phyloP scores from a whole-genome alignment of 2,888 invertebrate genomes.

The Parnassius mnemosyne region DNA sequence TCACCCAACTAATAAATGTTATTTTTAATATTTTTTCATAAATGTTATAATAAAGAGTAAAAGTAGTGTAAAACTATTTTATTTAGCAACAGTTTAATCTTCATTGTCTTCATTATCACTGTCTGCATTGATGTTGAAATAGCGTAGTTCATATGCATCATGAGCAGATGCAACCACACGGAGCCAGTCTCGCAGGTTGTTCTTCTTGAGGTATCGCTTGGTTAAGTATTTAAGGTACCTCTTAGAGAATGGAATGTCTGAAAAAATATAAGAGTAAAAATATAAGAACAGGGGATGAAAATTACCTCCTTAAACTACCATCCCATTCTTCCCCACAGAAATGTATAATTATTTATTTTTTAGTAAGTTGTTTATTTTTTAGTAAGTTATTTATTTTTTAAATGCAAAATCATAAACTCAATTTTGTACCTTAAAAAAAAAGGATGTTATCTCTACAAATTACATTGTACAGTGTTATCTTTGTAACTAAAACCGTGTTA shows the following conservation, averaged over 20 bases:
- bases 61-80: slow-evolving; percentile 70
- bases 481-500: too few species aligned
- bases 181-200: slow-evolving; percentile 99
- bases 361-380: too few species aligned
- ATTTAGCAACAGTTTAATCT: slow-evolving; percentile 82
- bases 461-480: too few species aligned
- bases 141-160: slow-evolving; percentile 98
- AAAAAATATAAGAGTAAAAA: slow-evolving; percentile 35
- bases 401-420: too few species aligned
- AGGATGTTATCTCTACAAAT: too few species aligned
- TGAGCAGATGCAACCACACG: slow-evolving; percentile 98
- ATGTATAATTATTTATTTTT: too few species aligned
- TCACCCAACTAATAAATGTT: neutral
- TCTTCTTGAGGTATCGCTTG: slow-evolving; percentile 99
- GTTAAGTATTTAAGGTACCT: slow-evolving; percentile 99
- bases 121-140: slow-evolving; percentile 96
- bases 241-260: slow-evolving; percentile 86
- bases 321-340: too few species aligned
- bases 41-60: neutral
- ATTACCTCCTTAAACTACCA: too few species aligned
- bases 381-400: too few species aligned
- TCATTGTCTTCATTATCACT: slow-evolving; percentile 92
- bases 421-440: too few species aligned
- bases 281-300: too few species aligned
- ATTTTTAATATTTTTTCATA: too few species aligned